A percentile compares a stretch with the other conserved stretches of the same genome.
These are phyloP conservation scores for Calameuta pallipes DNA, from an alignment of 2,888 invertebrate species.

Conservation along the genomic window DNA sequence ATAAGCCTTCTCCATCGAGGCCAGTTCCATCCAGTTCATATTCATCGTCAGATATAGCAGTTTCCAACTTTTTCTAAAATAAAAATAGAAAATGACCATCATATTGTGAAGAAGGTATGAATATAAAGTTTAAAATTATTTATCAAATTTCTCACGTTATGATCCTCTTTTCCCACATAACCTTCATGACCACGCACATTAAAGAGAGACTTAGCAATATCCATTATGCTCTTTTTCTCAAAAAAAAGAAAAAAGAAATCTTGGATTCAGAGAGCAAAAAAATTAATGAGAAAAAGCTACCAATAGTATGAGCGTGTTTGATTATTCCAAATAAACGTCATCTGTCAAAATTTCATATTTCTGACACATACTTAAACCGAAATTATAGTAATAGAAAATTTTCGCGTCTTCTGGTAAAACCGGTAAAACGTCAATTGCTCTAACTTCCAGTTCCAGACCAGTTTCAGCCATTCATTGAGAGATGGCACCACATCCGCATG, in stretches of 20 bases:
- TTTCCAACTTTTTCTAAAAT: constrained; percentile 80
- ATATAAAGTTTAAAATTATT: background rate
- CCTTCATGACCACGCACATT: constrained; percentile 88
- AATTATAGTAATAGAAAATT: background rate
- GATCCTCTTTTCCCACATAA: constrained; percentile 88
- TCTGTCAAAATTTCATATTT: background rate
- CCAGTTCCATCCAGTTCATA: constrained; percentile 78
- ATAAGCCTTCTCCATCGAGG: constrained; percentile 77
- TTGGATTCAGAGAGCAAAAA: background rate
- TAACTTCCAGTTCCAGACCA: background rate
- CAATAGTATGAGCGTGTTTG: background rate
- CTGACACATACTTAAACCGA: background rate
- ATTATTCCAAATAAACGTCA: background rate
- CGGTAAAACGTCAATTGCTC: background rate
- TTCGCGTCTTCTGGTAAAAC: background rate
- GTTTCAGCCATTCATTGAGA: background rate
- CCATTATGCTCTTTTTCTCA: constrained; percentile 72
- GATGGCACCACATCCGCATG: background rate
- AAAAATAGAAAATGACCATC: constrained; percentile 8
- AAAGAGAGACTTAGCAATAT: constrained; percentile 92
- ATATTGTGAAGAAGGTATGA: background rate
- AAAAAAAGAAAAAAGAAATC: background rate
- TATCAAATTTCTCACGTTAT: constrained; percentile 70
- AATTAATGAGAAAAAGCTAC: background rate
- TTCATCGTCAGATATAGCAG: constrained; percentile 81